phyloP scores from a whole-genome alignment of 2,888 invertebrate species.

The Homarus gammarus region DNA sequence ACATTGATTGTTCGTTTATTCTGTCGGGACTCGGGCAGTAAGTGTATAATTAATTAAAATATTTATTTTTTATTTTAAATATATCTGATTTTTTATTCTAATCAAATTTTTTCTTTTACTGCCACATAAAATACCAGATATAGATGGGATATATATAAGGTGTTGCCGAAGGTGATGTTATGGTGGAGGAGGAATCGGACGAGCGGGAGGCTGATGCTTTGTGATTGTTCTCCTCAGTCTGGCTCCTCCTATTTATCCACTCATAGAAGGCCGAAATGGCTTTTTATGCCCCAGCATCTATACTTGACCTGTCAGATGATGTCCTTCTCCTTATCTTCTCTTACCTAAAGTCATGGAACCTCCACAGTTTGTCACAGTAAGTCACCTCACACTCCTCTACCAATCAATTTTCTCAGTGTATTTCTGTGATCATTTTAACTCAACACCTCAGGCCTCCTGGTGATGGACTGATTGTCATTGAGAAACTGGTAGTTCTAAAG shows the following conservation, averaged over 20 bases:
- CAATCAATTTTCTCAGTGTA: too few relatives aligned
- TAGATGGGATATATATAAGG: background rate
- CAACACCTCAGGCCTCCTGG: too few relatives aligned
- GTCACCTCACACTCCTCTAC: background rate
- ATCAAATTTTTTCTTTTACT: background rate
- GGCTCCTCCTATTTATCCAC: background rate
- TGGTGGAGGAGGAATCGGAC: background rate
- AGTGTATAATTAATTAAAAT: too few relatives aligned
- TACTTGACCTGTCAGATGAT: slow-evolving; percentile 62
- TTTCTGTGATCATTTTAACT: too few relatives aligned
- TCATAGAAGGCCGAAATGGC: slow-evolving; percentile 34
- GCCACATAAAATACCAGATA: background rate
- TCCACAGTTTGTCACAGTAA: slow-evolving; percentile 54
- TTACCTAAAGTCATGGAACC: slow-evolving; percentile 57
- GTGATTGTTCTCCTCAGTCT: background rate
- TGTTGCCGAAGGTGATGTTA: background rate
- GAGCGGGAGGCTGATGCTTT: slow-evolving; percentile 15
- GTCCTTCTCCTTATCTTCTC: slow-evolving; percentile 63
- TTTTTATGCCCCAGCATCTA: slow-evolving; percentile 45
- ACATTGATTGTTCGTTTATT: background rate
- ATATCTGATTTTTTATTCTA: background rate
- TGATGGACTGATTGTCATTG: too few relatives aligned
- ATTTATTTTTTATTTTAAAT: background rate
- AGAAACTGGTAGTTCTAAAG: too few relatives aligned
- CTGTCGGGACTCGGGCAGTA: background rate